Evolutionary conservation across 2,797 vertebrate genomes (phyloP).

Genomic region (Pseudochromis fuscus): DNA sequence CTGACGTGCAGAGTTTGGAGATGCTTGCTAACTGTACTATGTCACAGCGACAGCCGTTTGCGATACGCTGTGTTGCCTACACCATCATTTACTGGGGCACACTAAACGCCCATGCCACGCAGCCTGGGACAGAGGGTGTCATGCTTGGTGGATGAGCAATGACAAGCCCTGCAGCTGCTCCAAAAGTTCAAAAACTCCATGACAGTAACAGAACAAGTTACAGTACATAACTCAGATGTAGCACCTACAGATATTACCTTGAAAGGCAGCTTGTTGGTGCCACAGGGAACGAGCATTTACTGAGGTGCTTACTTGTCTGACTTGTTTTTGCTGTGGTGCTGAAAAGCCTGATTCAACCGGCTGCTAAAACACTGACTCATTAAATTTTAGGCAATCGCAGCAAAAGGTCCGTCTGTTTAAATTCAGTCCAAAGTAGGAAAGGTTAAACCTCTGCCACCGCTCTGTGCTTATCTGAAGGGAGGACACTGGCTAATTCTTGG

Average conservation of each 20-base stretch:
- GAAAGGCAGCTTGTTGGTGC: no score
- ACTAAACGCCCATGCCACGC: slow-evolving; percentile 56
- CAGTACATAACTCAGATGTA: neutral
- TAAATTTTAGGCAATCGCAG: neutral
- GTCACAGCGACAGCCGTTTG: slow-evolving; percentile 59
- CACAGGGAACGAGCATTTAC: neutral
- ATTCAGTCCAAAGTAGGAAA: slow-evolving; percentile 32
- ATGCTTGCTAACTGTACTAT: slow-evolving; percentile 47
- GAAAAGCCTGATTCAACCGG: neutral
- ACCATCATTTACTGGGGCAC: slow-evolving; percentile 65
- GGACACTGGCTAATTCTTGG: slow-evolving; percentile 48
- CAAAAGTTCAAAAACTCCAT: slow-evolving; percentile 25
- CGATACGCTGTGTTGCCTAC: slow-evolving; percentile 58
- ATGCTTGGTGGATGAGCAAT: slow-evolving; percentile 58
- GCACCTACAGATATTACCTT: no score
- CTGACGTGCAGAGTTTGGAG: slow-evolving; percentile 34
- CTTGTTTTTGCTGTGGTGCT: slow-evolving; percentile 15
- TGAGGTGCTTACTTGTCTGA: neutral
- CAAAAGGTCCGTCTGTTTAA: slow-evolving; percentile 8
- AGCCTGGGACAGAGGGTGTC: slow-evolving; percentile 66
- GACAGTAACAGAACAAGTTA: slow-evolving; percentile 23
- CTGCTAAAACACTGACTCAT: slow-evolving; percentile 7
- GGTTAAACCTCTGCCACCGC: slow-evolving; percentile 15
- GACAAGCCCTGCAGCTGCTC: slow-evolving; percentile 62
- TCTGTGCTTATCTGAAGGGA: slow-evolving; percentile 31